Conservation (phyloP, 2,113 vertebrate species). For the Naja naja region DNA sequence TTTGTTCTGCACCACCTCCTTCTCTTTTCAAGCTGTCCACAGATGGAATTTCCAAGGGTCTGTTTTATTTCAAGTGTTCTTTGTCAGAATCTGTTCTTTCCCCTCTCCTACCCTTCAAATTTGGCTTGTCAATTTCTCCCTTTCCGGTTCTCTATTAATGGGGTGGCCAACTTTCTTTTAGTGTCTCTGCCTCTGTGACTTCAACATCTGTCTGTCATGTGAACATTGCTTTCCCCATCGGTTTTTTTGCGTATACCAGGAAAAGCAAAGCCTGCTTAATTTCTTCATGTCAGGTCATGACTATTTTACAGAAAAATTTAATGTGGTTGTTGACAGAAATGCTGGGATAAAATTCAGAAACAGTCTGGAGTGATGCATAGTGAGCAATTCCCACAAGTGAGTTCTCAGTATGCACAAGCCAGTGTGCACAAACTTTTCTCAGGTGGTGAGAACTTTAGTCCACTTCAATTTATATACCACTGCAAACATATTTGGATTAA, state of each 20-base stretch:
- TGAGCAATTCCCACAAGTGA: not conserved
- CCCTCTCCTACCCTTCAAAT: not conserved
- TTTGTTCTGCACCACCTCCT: not conserved
- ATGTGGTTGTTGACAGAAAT: not conserved
- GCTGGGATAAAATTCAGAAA: not conserved
- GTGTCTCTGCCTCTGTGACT: not conserved
- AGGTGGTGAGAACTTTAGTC: not conserved
- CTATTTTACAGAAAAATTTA: not conserved
- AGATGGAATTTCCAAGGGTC: not conserved
- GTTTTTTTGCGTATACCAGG: not conserved
- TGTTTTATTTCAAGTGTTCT: slow-evolving; percentile 16
- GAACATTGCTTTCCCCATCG: not conserved
- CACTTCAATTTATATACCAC: not conserved
- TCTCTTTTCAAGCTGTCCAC: not conserved
- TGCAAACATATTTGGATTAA: not conserved
- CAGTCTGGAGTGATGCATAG: not conserved
- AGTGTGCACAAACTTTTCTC: not conserved
- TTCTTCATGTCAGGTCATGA: not conserved
- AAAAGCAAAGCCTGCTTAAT: slow-evolving; percentile 1
- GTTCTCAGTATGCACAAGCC: not conserved
- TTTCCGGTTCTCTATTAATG: not conserved
- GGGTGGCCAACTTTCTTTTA: slow-evolving; percentile 1
- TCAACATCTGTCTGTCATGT: not conserved
- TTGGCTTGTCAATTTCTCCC: not conserved
- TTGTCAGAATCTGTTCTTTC: not conserved